These are phyloP conservation scores for Lathamus discolor DNA, from an alignment of 2,113 vertebrate genomes.

Conservation along the genomic window DNA sequence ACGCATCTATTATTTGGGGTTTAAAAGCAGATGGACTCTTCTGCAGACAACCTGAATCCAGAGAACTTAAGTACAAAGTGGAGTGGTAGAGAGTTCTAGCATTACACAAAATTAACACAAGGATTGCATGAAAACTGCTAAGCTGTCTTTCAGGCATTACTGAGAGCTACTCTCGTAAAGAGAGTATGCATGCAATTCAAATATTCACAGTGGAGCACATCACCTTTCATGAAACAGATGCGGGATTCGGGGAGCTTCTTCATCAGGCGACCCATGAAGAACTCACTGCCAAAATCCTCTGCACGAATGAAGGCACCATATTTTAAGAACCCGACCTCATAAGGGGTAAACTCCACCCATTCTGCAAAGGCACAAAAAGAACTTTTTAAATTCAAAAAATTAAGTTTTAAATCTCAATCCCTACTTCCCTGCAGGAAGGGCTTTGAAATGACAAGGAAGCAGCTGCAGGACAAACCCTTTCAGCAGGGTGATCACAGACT, in stretches of 20 bases:
- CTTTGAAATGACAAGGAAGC: neutral
- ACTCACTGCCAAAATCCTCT: slow-evolving; percentile 85
- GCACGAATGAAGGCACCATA: slow-evolving; percentile 80
- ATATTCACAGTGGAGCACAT: neutral
- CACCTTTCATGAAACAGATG: slow-evolving; percentile 84
- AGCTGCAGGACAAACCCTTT: neutral
- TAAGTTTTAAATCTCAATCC: neutral
- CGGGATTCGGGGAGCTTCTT: slow-evolving; percentile 80
- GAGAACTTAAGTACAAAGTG: rapidly evolving
- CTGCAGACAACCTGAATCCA: neutral
- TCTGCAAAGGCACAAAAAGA: slow-evolving; percentile 59
- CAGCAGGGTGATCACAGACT: neutral
- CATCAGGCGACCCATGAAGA: slow-evolving; percentile 84
- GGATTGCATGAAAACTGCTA: neutral
- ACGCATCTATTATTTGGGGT: neutral
- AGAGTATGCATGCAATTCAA: neutral
- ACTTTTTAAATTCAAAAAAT: neutral
- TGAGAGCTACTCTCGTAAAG: neutral
- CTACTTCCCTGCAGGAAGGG: neutral
- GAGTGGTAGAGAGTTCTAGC: neutral
- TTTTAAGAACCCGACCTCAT: slow-evolving; percentile 84
- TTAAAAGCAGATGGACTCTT: neutral
- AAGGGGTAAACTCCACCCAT: slow-evolving; percentile 90
- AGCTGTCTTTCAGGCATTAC: neutral
- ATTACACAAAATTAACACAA: neutral